Evolutionary conservation across 1,140 invertebrate genomes (phyloP).

Genomic region (Chrysoperla carnea): DNA sequence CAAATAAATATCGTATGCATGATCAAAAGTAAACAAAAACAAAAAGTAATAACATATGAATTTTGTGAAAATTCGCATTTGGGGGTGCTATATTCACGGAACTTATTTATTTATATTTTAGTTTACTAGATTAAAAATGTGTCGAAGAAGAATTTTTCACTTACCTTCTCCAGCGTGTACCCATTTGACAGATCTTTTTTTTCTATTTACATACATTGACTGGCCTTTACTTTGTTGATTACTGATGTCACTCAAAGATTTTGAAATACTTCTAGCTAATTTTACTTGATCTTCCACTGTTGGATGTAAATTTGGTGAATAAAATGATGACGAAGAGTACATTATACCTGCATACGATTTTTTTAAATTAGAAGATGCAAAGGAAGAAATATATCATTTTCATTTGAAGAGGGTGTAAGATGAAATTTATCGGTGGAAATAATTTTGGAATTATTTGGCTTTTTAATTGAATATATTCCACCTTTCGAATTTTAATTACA

Average conservation of each 20-base stretch:
- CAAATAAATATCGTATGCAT: too few species aligned
- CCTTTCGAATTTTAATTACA: too few species aligned
- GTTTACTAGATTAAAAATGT: too few species aligned
- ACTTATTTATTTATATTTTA: too few species aligned
- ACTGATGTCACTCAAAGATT: conserved; percentile 78
- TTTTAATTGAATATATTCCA: too few species aligned
- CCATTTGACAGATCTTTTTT: conserved; percentile 86
- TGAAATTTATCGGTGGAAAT: conserved; percentile 6
- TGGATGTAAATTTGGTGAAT: conserved; percentile 69
- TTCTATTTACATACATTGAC: conserved; percentile 87
- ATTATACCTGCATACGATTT: conserved; percentile 55
- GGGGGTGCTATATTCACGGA: too few species aligned
- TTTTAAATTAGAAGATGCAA: conserved; percentile 4
- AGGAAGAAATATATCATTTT: conserved; percentile 4
- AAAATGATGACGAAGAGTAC: conserved; percentile 87
- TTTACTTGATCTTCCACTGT: conserved; percentile 91
- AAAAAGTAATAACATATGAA: too few species aligned
- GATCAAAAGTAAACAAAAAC: too few species aligned
- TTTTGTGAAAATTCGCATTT: too few species aligned
- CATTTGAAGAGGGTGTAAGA: conserved; percentile 13
- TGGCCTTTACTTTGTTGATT: conserved; percentile 85
- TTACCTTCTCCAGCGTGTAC: conserved; percentile 71
- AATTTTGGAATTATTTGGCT: too few species aligned
- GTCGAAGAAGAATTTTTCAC: too few species aligned
- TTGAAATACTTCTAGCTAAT: conserved; percentile 74